A percentile compares a stretch with the other conserved stretches of the same genome.
Conservation (phyloP, 2,797 vertebrate genomes). For the Cyclopterus lumpus region DNA sequence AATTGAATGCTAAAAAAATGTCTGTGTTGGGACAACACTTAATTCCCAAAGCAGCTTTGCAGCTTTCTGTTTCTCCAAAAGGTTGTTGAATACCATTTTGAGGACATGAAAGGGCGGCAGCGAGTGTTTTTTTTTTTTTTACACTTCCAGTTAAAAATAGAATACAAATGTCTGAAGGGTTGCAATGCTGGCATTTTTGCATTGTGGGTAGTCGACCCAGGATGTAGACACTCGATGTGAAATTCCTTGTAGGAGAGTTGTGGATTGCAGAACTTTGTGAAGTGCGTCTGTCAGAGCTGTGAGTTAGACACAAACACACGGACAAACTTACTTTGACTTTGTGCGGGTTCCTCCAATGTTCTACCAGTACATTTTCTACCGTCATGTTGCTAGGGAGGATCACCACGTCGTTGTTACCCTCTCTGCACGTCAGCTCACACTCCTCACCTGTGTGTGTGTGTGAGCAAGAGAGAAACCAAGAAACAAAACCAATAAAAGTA, state of each 20-base stretch:
- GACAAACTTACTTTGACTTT: conserved; percentile 91
- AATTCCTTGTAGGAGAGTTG: conserved; percentile 73
- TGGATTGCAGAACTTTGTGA: conserved; percentile 70
- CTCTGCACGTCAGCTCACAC: conserved; percentile 91
- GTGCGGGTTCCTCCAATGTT: conserved; percentile 94
- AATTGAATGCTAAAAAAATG: conserved; percentile 24
- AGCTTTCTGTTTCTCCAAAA: background rate
- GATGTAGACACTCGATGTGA: conserved; percentile 69
- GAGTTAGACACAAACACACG: conserved; percentile 53
- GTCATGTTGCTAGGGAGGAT: conserved; percentile 92
- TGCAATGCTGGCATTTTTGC: conserved; percentile 60
- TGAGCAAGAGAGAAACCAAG: conserved; percentile 6
- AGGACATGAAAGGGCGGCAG: conserved; percentile 4
- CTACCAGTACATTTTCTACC: conserved; percentile 82
- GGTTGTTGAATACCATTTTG: conserved; percentile 2
- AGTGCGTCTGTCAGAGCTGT: conserved; percentile 69
- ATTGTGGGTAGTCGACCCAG: conserved; percentile 49
- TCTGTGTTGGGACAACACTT: background rate
- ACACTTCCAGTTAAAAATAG: conserved; percentile 41
- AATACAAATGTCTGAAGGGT: conserved; percentile 48
- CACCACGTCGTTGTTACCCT: conserved; percentile 92
- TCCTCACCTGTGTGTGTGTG: conserved; percentile 83
- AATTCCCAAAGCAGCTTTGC: background rate
- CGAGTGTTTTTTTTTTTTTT: conserved; percentile 38
- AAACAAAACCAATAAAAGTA: conserved; percentile 23